These are phyloP conservation scores for Micropterix aruncella DNA, from an alignment of 2,888 invertebrate genomes.

Conservation along the genomic window DNA sequence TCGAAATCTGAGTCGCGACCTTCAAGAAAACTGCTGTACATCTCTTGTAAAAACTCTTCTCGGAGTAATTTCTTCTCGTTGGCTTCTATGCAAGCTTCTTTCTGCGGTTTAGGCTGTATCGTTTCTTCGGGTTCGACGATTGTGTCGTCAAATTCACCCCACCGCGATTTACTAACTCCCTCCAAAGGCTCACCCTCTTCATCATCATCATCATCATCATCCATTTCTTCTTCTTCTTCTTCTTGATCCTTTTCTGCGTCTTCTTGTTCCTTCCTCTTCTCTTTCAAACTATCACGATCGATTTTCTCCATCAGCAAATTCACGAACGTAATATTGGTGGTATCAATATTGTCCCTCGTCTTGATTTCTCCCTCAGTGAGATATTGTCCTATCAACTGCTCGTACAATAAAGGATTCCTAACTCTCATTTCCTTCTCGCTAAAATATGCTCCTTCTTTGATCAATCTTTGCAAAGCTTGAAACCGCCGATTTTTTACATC, in stretches of 20 bases:
- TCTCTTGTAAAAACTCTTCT: slow-evolving; percentile 71
- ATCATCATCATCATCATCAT: slow-evolving; percentile 2
- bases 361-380: slow-evolving; percentile 62
- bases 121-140: slow-evolving; percentile 19
- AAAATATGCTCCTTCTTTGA: slow-evolving; percentile 64
- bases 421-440: slow-evolving; percentile 89
- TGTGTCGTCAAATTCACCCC: slow-evolving; percentile 42
- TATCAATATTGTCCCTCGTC: slow-evolving; percentile 44
- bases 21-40: slow-evolving; percentile 73
- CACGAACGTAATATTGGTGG: slow-evolving; percentile 47
- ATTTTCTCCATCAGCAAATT: slow-evolving; percentile 69
- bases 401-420: slow-evolving; percentile 79
- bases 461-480: slow-evolving; percentile 62
- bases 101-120: slow-evolving; percentile 20
- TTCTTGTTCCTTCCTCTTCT: slow-evolving; percentile 45
- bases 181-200: slow-evolving; percentile 8
- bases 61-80: slow-evolving; percentile 51
- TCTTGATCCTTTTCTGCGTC: slow-evolving; percentile 39
- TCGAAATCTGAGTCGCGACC: slow-evolving; percentile 75
- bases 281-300: slow-evolving; percentile 54
- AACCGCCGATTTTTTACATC: slow-evolving; percentile 68
- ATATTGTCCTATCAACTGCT: slow-evolving; percentile 79
- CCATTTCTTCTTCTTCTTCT: slow-evolving; percentile 20
- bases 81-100: slow-evolving; percentile 30
- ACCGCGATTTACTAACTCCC: slow-evolving; percentile 19